Conservation (phyloP, 2,888 invertebrate species). For the Phyllotreta cruciferae region DNA sequence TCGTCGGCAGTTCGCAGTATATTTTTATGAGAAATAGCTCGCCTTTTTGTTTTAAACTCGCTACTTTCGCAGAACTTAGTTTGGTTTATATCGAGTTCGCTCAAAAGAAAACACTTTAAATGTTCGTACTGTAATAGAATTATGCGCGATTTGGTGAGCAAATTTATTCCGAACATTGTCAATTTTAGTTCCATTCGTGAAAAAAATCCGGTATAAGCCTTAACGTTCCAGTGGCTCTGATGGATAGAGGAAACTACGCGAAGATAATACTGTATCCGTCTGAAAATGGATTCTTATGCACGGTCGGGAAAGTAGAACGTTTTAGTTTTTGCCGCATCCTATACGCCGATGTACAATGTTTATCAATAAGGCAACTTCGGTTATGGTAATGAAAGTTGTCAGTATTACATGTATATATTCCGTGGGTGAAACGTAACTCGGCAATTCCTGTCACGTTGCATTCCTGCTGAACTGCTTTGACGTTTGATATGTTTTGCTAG, state of each 20-base stretch:
- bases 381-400: slow-evolving; percentile 27
- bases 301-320: slow-evolving; percentile 5
- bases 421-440: slow-evolving; percentile 1
- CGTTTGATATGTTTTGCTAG: slow-evolving; percentile 6
- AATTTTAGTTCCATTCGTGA: too few species aligned
- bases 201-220: not conserved
- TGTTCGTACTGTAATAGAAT: too few species aligned
- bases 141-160: too few species aligned
- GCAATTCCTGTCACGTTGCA: slow-evolving; percentile 13
- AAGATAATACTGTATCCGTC: not conserved
- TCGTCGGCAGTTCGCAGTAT: not conserved
- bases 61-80: too few species aligned
- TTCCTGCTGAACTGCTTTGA: slow-evolving; percentile 14
- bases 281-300: slow-evolving; percentile 20
- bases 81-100: too few species aligned
- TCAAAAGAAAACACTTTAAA: too few species aligned
- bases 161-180: too few species aligned
- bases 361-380: slow-evolving; percentile 31
- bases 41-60: too few species aligned
- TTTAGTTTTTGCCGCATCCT: slow-evolving; percentile 11
- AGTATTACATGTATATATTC: slow-evolving; percentile 4
- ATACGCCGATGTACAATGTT: slow-evolving; percentile 33
- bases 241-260: slow-evolving; percentile 8
- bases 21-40: too few species aligned
- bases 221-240: slow-evolving; percentile 6